A percentile compares a stretch with the other conserved stretches of the same genome.
These are phyloP conservation scores for Ceratina japonica DNA, from an alignment of 1,140 invertebrate species.

Conservation along the genomic window DNA sequence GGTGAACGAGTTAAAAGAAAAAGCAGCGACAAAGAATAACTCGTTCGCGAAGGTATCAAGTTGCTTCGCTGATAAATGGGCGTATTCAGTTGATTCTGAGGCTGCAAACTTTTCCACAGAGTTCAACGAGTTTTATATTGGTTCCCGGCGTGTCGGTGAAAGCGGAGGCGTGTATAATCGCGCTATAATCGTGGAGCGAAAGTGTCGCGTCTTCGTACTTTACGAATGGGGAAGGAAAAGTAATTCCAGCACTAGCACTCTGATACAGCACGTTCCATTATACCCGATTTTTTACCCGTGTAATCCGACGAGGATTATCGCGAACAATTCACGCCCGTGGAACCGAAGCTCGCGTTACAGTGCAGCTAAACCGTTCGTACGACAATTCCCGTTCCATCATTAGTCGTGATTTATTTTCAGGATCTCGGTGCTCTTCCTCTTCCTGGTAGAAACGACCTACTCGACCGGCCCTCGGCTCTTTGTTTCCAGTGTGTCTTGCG, in stretches of 20 bases:
- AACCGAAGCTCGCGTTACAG: constrained; percentile 6
- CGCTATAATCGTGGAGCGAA: constrained; percentile 5
- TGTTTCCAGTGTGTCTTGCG: background rate
- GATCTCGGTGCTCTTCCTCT: constrained; percentile 27
- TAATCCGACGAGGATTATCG: constrained; percentile 1
- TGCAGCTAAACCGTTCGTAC: background rate
- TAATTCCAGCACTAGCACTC: background rate
- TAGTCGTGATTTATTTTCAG: constrained; percentile 38
- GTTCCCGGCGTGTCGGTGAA: background rate
- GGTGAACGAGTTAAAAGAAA: too few species aligned
- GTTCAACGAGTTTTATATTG: background rate
- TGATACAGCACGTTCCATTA: constrained; percentile 3
- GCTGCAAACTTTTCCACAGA: constrained; percentile 1
- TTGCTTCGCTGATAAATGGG: background rate
- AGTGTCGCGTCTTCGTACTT: constrained; percentile 24
- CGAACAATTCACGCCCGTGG: background rate
- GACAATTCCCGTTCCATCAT: constrained; percentile 27
- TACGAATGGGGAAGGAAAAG: background rate
- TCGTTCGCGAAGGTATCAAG: background rate
- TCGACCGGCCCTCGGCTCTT: background rate
- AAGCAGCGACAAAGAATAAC: background rate
- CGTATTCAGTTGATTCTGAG: background rate
- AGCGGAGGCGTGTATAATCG: constrained; percentile 6
- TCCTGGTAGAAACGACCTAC: constrained; percentile 31
- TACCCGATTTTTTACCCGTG: background rate